Evolutionary conservation across 2,888 invertebrate species (phyloP).

Genomic region (Leptura quadrifasciata): DNA sequence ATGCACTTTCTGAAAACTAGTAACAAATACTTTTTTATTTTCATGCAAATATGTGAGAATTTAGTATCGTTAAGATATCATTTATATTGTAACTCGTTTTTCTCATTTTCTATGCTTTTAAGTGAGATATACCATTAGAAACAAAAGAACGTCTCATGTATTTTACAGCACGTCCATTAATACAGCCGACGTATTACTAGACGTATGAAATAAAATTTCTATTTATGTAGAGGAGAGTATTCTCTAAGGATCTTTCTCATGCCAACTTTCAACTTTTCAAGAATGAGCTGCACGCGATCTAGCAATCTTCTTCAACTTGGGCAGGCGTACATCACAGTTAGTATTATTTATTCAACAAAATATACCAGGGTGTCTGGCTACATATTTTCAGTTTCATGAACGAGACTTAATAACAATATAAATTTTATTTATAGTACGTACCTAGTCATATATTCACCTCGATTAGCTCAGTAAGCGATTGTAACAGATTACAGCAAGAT

Average conservation of each 20-base stretch:
- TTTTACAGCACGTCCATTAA: neutral
- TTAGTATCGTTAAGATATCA: neutral
- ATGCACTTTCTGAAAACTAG: no score
- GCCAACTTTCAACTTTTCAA: slow-evolving; percentile 13
- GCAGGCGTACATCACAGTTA: slow-evolving; percentile 16
- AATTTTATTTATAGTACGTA: no score
- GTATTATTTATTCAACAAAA: slow-evolving; percentile 27
- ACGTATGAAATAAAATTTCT: slow-evolving; percentile 3
- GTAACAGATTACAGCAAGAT: no score
- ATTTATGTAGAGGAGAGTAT: slow-evolving; percentile 22
- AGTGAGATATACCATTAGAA: slow-evolving; percentile 1
- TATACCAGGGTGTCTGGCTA: slow-evolving; percentile 9
- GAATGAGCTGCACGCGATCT: slow-evolving; percentile 26
- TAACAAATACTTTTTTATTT: neutral
- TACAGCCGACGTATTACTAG: neutral
- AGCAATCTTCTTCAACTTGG: slow-evolving; percentile 11
- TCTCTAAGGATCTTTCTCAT: slow-evolving; percentile 13
- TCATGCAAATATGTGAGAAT: neutral
- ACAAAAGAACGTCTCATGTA: neutral
- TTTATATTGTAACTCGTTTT: neutral
- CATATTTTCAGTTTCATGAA: no score
- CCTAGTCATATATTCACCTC: no score
- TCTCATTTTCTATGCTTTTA: neutral
- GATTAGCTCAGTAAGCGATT: no score
- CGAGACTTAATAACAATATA: no score